Evolutionary conservation across 2,797 vertebrate species (phyloP), one percentile per base, ranked within the genome.

Genomic region (Microctenopoma steveboyesi): DNA sequence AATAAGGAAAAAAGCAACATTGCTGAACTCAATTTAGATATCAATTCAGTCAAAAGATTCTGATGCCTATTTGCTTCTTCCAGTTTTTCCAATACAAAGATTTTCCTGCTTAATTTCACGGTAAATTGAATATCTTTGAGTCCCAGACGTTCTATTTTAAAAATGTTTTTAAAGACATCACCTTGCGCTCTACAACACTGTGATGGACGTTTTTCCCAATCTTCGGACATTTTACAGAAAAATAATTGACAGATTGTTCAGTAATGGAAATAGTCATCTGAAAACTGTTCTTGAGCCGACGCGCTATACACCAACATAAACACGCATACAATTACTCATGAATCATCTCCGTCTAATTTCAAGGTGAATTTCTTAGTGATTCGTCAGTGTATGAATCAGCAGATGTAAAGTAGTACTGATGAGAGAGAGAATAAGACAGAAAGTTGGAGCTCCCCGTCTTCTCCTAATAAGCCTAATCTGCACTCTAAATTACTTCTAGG

Each of bases 401-500:
- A 70, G 60, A 85, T 69, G 42, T 53, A 55, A 50, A 78, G 74
- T 57, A 53, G 43, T 4, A 49, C 40, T 55, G 61, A 64, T 51
- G 50, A 55, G 27, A 33, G 61, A 46, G 42, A 69, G 42, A 46
- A 22, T 16, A 54, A 68, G 47, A 57, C 42, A 51, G 35, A 25
- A 45, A 72, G 33, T 37, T 43, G 50, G n/a, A 45, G 64, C 66
- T 72, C 48, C 30, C 57, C 40, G 12, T 73, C 62, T 61, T 46
- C 64, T 59, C 76, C 70, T 89, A 84, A 88, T 85, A 85, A 87
- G 74, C 81, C 68, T 74, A 54, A 82, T 84, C 76, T 76, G 73
- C 82, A 75, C 74, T 84, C 74, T 66, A 88, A 90, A 92, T 91
- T 89, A 84, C 85, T 81, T 85, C 71, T 72, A 83, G 81, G 79